Evolutionary conservation across 30 jellyfish, hydroid and myxozoan species (phyloP), one percentile per base, ranked within the genome.

Genomic region (Hydra vulgaris): DNA sequence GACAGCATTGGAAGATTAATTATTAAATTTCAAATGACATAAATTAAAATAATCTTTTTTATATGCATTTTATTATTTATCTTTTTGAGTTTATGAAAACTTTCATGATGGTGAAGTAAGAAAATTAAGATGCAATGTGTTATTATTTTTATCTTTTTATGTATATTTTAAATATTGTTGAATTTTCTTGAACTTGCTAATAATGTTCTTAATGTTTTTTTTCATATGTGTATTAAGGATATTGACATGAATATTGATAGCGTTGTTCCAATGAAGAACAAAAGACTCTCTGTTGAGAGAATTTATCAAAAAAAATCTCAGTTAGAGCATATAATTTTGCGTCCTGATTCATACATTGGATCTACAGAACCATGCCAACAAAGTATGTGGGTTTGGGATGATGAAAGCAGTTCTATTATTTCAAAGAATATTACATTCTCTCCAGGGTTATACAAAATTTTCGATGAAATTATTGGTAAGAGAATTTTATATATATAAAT

Each of bases 281-380:
- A 92, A 61, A 84, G 98, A 77, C 53, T 92, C 22, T 92, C 98
- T 8, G 99, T 94, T 71, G 99, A 94, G 83, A 77, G 96, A 27
- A 94, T 88, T 69, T 94, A 94, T 73, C 99, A 94, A 71, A 94
- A 94, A 89, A 94, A 94, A 55, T 84, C 99, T 18, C 99, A 89
- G 78, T 69, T 95, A 23, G 99, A 94, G 25, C 99, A 94, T 72
- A 94, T 94, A 52, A 74, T 94, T 21, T 88, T 89, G 25, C 97
- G 99, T 22, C 99, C 99, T 17, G 99, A 94, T 80, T 82, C 99
- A 4, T 94, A 94, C 82, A 88, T 94, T 80, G 99, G 99, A 40
- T 89, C 99, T 17, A 82, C 94, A 54, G 96, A 89, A 72, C 87
- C 94, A n/a, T 86, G 86, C 1, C 54, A 26, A 12, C 97, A 94